phyloP scores from a whole-genome alignment of 2,888 invertebrate genomes.

The Harmothoe impar region DNA sequence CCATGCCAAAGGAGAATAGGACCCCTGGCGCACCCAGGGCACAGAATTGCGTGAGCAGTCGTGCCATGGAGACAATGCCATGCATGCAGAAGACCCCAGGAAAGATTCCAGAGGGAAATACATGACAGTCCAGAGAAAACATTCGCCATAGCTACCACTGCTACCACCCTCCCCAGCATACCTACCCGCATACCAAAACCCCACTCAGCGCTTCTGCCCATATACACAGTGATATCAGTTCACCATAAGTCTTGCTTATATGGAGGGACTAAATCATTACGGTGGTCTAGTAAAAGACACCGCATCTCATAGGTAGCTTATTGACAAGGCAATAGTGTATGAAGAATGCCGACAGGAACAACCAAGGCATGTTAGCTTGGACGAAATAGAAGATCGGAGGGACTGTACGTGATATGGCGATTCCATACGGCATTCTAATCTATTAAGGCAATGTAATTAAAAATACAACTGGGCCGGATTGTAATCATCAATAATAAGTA shows the following conservation, averaged over 20 bases:
- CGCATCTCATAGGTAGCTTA: background rate
- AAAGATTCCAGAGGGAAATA: background rate
- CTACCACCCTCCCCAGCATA: background rate
- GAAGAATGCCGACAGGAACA: background rate
- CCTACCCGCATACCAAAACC: too few species aligned
- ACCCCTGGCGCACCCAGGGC: background rate
- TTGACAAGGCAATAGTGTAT: slow-evolving; percentile 40
- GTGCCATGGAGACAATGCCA: background rate
- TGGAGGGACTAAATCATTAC: slow-evolving; percentile 34
- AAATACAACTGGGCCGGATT: slow-evolving; percentile 45
- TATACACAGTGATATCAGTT: background rate
- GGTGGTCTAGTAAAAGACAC: background rate
- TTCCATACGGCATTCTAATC: background rate
- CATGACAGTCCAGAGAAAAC: background rate
- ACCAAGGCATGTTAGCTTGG: slow-evolving; percentile 38
- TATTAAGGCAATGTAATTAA: slow-evolving; percentile 19
- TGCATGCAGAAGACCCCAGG: background rate
- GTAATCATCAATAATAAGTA: background rate
- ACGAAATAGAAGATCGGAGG: slow-evolving; percentile 34
- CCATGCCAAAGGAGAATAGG: background rate
- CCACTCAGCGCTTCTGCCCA: background rate
- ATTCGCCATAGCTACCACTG: background rate
- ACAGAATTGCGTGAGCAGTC: background rate
- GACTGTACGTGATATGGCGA: background rate
- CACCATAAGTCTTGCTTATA: background rate